Base-by-base conservation (phyloP, 2,888 invertebrate genomes). In the Macrostomum cliftonense region DNA sequence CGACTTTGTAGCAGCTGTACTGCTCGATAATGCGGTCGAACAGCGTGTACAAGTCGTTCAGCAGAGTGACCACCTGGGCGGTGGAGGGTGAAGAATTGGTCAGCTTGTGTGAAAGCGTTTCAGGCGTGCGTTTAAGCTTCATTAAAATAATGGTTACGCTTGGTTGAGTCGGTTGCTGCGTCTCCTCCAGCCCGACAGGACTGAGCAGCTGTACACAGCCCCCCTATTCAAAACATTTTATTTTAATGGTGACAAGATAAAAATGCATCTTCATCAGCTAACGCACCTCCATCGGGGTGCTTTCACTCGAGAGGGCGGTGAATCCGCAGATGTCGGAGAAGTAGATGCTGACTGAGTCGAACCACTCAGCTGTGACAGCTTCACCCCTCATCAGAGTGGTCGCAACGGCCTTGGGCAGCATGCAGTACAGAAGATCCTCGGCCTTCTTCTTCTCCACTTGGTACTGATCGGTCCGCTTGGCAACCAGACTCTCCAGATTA, bases 401-500 rank as follows among this genome's bases (percentile, higher is more conserved):
- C 0, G 83, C 83, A 0, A 84, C 52, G n/a, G 51, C 83, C 80
- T 82, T 86, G 28, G 97, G 97, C 57, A 97, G 74, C 61, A 97
- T 77, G 71, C 91, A 89, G 72, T 97, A 93, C 1, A 97, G 77
- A 4, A 97, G 75, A 61, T 91, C 87, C 68, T 97, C 95, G 59
- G 93, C 95, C 73, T 89, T 93, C 60, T 87, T 81, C 74, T 97
- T 97, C 73, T 97, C 93, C 63, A 93, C 93, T 61, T 93, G 77
- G 70, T 93, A 95, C 71, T 93, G 93, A 52, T 86, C 83, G 0
- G 97, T 97, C 57, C 95, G 76, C 69, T 95, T 91, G 63, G 88
- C 87, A 20, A 97, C 97, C 57, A 93, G 75, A 40, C 81, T 79
- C 73, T 97, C 97, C 70, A 99, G 78, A 72, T 97, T 97, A 74